Conservation (phyloP, 2,888 invertebrate genomes). For the Nomada flava region DNA sequence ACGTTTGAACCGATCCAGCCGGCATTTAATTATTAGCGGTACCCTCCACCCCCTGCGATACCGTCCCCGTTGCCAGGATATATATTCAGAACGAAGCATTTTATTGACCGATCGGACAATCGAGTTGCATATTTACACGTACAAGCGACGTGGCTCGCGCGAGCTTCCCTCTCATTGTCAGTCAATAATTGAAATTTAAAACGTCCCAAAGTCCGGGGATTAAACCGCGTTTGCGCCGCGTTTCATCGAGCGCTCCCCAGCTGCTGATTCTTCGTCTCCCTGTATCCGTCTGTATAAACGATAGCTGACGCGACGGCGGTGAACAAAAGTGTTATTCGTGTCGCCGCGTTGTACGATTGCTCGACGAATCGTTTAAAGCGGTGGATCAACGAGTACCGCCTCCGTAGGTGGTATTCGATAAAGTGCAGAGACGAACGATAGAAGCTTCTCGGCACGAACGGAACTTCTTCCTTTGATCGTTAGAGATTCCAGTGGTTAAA, state of each 20-base stretch:
- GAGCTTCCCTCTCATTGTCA: conserved; percentile 26
- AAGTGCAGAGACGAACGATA: too few species aligned
- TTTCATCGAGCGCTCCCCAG: conserved; percentile 28
- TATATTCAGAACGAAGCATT: conserved; percentile 55
- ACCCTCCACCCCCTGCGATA: conserved; percentile 21
- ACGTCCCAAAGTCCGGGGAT: conserved; percentile 57
- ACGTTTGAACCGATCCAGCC: conserved; percentile 61
- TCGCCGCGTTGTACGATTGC: not conserved
- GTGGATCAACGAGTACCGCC: not conserved
- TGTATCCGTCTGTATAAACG: conserved; percentile 13
- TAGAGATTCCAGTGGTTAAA: too few species aligned
- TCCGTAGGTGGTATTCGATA: not conserved
- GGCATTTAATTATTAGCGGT: conserved; percentile 72
- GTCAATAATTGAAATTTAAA: conserved; percentile 68
- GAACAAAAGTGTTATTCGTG: not conserved
- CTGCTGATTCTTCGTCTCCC: not conserved
- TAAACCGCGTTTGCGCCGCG: conserved; percentile 50
- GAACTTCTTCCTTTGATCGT: too few species aligned
- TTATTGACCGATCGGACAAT: conserved; percentile 69
- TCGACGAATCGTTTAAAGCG: not conserved
- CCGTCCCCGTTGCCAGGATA: conserved; percentile 23
- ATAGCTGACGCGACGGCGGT: too few species aligned
- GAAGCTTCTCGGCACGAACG: too few species aligned
- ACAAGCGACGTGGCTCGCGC: conserved; percentile 31
- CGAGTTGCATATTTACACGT: conserved; percentile 66